A percentile compares a stretch with the other conserved stretches of the same genome.
Evolutionary conservation across 2,113 vertebrate species (phyloP).

Genomic region (Dunckerocampus dactyliophorus): DNA sequence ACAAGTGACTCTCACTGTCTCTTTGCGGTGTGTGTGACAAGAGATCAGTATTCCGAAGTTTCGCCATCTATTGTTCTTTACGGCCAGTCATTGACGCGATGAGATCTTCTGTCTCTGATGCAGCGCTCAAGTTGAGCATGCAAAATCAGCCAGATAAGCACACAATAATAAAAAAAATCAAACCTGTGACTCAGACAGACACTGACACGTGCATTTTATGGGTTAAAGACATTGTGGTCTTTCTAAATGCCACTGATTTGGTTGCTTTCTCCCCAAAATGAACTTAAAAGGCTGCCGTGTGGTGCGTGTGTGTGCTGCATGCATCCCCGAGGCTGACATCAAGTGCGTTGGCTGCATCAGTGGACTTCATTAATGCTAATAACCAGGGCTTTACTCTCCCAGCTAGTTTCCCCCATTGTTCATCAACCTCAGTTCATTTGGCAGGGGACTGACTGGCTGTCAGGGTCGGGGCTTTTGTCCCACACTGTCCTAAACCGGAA

Average conservation of each 20-base stretch:
- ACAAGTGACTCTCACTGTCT: neutral
- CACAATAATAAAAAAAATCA: conserved; percentile 1
- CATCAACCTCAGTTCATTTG: conserved; percentile 49
- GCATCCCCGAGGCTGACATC: conserved; percentile 41
- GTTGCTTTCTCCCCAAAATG: conserved; percentile 2
- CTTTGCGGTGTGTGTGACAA: neutral
- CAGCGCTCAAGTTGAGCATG: neutral
- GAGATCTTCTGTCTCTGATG: conserved; percentile 18
- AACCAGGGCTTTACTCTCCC: conserved; percentile 33
- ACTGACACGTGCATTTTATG: neutral
- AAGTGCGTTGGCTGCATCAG: conserved; percentile 42
- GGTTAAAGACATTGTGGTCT: neutral
- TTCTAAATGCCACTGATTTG: neutral
- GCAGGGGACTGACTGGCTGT: conserved; percentile 10
- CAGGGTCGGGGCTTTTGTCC: conserved; percentile 1
- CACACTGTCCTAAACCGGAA: neutral
- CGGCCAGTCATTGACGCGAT: conserved; percentile 20
- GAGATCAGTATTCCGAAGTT: conserved; percentile 20
- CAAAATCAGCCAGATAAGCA: neutral
- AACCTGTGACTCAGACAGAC: neutral
- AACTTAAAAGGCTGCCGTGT: conserved; percentile 7
- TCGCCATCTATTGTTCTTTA: neutral
- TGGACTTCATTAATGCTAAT: conserved; percentile 57
- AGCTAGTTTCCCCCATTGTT: conserved; percentile 47
- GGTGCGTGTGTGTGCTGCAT: conserved; percentile 2